These are phyloP conservation scores for Crematogaster levior DNA, from an alignment of 2,888 invertebrate species.

Conservation along the genomic window DNA sequence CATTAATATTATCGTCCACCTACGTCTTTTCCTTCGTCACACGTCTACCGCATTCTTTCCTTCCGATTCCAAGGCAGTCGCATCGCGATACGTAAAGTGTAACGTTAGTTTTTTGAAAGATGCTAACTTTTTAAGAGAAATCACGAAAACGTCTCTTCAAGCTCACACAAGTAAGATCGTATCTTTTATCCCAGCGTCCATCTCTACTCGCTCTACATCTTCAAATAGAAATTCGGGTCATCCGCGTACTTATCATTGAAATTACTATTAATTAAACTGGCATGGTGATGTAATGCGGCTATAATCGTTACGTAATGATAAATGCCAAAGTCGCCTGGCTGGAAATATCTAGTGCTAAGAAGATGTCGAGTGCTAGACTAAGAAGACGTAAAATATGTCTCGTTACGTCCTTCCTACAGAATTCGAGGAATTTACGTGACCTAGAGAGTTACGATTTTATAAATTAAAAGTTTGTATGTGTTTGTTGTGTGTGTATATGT, in stretches of 20 bases:
- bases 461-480: conserved; percentile 4
- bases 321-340: conserved; percentile 26
- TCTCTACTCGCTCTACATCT: neutral
- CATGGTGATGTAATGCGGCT: neutral
- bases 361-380: too few relatives aligned
- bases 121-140: neutral
- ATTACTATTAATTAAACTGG: conserved; percentile 34
- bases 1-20: conserved; percentile 41
- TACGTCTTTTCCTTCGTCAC: conserved; percentile 6
- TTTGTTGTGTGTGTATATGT: too few relatives aligned
- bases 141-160: neutral
- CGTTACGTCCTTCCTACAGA: neutral
- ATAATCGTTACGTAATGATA: conserved; percentile 37
- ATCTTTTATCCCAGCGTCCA: neutral
- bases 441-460: neutral
- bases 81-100: neutral
- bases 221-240: conserved; percentile 41
- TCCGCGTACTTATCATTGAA: neutral
- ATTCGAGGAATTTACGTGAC: neutral
- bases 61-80: conserved; percentile 5
- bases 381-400: conserved; percentile 25
- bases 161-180: neutral
- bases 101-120: neutral
- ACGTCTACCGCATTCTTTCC: neutral
- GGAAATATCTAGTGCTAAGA: neutral